Percentiles rank a stretch among this genome's conserved stretches.
These are phyloP conservation scores for Ascidia mentula DNA, from an alignment of 23 tunicate species.

Conservation along the genomic window DNA sequence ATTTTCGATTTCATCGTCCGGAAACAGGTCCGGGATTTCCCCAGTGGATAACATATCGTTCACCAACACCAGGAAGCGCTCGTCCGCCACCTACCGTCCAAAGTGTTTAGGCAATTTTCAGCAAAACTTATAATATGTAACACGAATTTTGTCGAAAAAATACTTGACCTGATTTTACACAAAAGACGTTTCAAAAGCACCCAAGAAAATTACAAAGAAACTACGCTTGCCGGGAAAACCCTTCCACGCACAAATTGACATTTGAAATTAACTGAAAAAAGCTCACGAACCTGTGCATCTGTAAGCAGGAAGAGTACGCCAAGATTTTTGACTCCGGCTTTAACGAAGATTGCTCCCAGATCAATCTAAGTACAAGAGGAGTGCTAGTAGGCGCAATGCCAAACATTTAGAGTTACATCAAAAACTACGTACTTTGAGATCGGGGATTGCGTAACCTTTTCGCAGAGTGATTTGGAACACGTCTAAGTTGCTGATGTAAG, in stretches of 20 bases:
- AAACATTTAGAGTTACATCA: neutral
- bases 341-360: slow-evolving; percentile 77
- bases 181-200: too few species aligned
- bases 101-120: too few species aligned
- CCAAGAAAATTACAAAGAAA: too few species aligned
- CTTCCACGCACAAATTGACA: too few species aligned
- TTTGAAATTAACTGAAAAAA: too few species aligned
- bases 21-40: slow-evolving; percentile 87
- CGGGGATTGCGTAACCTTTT: slow-evolving; percentile 94
- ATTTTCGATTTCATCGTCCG: slow-evolving; percentile 95
- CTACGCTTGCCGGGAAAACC: too few species aligned
- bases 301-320: slow-evolving; percentile 89
- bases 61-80: slow-evolving; percentile 89
- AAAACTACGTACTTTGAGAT: slow-evolving; percentile 51
- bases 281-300: slow-evolving; percentile 85
- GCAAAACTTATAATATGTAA: too few species aligned
- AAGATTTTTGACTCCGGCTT: slow-evolving; percentile 95
- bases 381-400: neutral
- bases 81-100: slow-evolving; percentile 77
- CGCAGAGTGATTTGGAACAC: slow-evolving; percentile 96
- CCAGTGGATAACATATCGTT: slow-evolving; percentile 95
- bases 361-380: slow-evolving; percentile 43
- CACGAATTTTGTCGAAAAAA: too few species aligned
- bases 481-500: slow-evolving; percentile 89
- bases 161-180: too few species aligned